Evolutionary conservation across 1,140 invertebrate genomes (phyloP), one percentile per base, ranked within the genome.

Genomic region (Papilio helenus): DNA sequence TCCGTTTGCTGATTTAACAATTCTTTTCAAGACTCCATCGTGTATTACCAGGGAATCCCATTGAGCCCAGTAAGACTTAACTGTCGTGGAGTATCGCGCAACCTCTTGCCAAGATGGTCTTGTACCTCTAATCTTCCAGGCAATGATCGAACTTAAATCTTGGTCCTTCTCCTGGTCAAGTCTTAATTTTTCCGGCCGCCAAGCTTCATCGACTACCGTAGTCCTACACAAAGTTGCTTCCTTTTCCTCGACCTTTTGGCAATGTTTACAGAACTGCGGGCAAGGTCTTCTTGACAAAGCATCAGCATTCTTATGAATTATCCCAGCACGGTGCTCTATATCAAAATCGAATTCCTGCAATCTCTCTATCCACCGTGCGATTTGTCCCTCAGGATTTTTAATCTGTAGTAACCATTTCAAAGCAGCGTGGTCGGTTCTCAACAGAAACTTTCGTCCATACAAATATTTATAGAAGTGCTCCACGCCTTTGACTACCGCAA

Each of bases 361-460:
- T n/a, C 44, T 20, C 20, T 81, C 80, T 10, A 78, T 61, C 76
- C 73, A 81, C 14, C 61, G 10, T 18, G 73, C 80, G 3, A 80
- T 39, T 76, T 80, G 72, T 7, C 65, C 72, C 46, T 72, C 58
- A 3, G 72, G 71, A 58, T 80, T 80, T 71, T 72, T 79, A 39
- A 90, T 88, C 23, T 84, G 73, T 14, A 88, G 58, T 3, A 91
- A 81, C 85, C 84, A 89, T 80, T 84, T 80, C 12, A 90, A 76
- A 3, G 84, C n/a, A n/a, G n/a, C 78, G 5, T 90, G 85, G 44
- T 81, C 46, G 42, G 72, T 80, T 3, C 65, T 42, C 1, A 81
- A 7, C 55, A 18, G n/a, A 44, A 78, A 72, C 44, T 78, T 78
- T 4, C 49, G 46, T 26, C 74, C 74, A 55, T 79, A 49, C 10